Evolutionary conservation across 2,888 invertebrate species (phyloP).

Genomic region (Operophtera brumata): DNA sequence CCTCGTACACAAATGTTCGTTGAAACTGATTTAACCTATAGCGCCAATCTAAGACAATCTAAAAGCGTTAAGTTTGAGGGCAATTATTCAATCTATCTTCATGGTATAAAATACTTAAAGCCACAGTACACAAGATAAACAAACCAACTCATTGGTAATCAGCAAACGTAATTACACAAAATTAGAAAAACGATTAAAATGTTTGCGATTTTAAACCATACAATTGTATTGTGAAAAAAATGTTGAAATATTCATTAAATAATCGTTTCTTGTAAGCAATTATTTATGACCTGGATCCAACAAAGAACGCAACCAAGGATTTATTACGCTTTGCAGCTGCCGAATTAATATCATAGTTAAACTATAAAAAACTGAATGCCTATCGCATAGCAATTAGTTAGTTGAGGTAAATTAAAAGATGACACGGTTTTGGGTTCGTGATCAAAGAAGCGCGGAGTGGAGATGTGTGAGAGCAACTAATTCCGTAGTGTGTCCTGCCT

Average conservation of each 20-base stretch:
- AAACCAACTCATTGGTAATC: slow-evolving; percentile 43
- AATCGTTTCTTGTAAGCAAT: slow-evolving; percentile 52
- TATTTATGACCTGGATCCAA: slow-evolving; percentile 53
- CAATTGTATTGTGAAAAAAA: slow-evolving; percentile 36
- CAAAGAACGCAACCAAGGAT: slow-evolving; percentile 48
- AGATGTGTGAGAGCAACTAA: too few relatives aligned
- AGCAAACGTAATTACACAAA: slow-evolving; percentile 37
- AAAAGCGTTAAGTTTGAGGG: too few relatives aligned
- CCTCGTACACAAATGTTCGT: too few relatives aligned
- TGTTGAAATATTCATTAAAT: slow-evolving; percentile 70
- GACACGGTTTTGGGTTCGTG: slow-evolving; percentile 1
- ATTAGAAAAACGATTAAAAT: slow-evolving; percentile 38
- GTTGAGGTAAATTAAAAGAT: slow-evolving; percentile 58
- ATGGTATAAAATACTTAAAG: neutral
- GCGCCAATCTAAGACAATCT: too few relatives aligned
- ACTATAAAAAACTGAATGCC: slow-evolving; percentile 61
- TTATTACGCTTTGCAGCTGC: slow-evolving; percentile 57
- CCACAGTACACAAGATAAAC: neutral
- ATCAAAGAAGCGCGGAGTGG: too few relatives aligned
- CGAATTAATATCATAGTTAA: slow-evolving; percentile 57
- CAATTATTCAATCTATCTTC: neutral
- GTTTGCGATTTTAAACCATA: slow-evolving; percentile 33
- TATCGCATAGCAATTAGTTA: slow-evolving; percentile 46
- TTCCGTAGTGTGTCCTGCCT: too few relatives aligned
- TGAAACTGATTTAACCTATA: too few relatives aligned